Evolutionary conservation across 2,888 invertebrate genomes (phyloP).

Genomic region (Eupithecia dodoneata): DNA sequence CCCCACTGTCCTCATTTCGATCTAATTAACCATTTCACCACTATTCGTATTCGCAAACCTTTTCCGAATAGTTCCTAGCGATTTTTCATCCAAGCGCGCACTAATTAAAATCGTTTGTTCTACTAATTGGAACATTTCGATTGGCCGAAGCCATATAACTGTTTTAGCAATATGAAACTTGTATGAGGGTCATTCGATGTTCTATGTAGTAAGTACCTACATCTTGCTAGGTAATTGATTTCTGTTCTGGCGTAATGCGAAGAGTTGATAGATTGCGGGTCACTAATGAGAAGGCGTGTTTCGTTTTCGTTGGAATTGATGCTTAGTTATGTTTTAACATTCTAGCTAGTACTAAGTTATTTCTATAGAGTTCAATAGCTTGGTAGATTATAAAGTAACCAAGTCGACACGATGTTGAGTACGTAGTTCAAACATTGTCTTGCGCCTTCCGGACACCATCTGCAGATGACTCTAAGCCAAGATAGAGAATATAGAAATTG

Average conservation of each 20-base stretch:
- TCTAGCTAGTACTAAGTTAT: background rate
- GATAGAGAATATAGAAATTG: conserved; percentile 50
- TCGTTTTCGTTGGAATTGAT: background rate
- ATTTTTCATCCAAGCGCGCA: conserved; percentile 35
- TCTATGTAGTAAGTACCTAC: conserved; percentile 1
- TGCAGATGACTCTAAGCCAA: conserved; percentile 32
- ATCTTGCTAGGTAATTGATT: conserved; percentile 19
- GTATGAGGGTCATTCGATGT: conserved; percentile 23
- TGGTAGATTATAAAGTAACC: background rate
- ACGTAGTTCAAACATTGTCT: conserved; percentile 62
- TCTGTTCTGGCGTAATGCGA: conserved; percentile 9
- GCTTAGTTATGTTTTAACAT: background rate
- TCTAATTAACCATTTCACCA: conserved; percentile 40
- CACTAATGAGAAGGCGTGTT: conserved; percentile 17
- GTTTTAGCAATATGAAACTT: conserved; percentile 27
- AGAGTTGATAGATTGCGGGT: conserved; percentile 21
- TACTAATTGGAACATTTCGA: conserved; percentile 35
- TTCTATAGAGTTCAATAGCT: background rate
- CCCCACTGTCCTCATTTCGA: conserved; percentile 46
- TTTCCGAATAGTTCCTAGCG: conserved; percentile 32
- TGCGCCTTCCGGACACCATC: conserved; percentile 51
- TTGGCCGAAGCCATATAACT: conserved; percentile 27
- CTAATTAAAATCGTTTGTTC: conserved; percentile 41
- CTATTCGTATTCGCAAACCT: conserved; percentile 41
- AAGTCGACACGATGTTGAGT: conserved; percentile 1